Evolutionary conservation across 2,888 invertebrate species (phyloP).

Genomic region (Drosophila lacicola): DNA sequence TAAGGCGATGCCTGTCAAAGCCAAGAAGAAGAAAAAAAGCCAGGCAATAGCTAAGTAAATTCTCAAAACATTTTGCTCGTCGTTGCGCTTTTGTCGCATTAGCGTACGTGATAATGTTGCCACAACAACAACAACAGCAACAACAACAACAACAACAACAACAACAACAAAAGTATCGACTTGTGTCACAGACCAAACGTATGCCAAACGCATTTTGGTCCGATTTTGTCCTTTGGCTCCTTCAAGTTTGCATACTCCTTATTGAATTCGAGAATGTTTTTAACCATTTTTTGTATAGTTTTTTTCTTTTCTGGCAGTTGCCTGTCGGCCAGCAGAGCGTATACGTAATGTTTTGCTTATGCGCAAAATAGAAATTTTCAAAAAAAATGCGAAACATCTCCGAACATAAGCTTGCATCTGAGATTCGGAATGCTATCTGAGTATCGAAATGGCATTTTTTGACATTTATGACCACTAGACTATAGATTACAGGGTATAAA

Average conservation of each 20-base stretch:
- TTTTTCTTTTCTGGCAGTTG: neutral
- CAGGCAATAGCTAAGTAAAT: slow-evolving; percentile 66
- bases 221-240: slow-evolving; percentile 18
- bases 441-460: too few relatives aligned
- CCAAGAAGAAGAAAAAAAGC: slow-evolving; percentile 21
- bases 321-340: neutral
- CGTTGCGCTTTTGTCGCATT: slow-evolving; percentile 81
- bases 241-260: slow-evolving; percentile 30
- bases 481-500: too few relatives aligned
- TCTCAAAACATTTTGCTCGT: slow-evolving; percentile 72
- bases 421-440: too few relatives aligned
- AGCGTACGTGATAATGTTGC: slow-evolving; percentile 74
- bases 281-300: slow-evolving; percentile 1
- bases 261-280: slow-evolving; percentile 25
- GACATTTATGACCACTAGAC: too few relatives aligned
- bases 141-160: slow-evolving; percentile 18
- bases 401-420: too few relatives aligned
- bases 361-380: too few relatives aligned
- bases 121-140: slow-evolving; percentile 27
- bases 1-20: slow-evolving; percentile 37
- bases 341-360: slow-evolving; percentile 1
- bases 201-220: slow-evolving; percentile 18
- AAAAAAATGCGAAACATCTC: too few relatives aligned
- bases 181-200: neutral
- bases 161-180: slow-evolving; percentile 21